Base-by-base conservation (phyloP, 2,113 vertebrate genomes). In the Syngnathoides biaculeatus region DNA sequence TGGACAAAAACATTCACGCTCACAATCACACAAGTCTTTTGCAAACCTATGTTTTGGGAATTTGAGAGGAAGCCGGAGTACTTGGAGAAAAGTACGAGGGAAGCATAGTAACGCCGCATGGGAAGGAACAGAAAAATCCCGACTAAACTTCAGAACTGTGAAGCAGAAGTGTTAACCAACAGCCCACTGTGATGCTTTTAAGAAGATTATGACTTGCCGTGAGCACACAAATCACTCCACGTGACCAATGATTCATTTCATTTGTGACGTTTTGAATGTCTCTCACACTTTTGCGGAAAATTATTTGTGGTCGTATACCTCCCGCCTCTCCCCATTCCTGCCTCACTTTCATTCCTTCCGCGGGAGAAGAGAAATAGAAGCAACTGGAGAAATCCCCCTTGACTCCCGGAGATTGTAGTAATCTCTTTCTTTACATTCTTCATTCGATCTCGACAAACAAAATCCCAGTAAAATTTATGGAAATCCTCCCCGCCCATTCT, bases 401-500 rank as follows among this genome's bases (percentile, higher is more conserved):
- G 6, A 57, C 55, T 57, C 55, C 12, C 55, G 3, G 14, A 57
- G 26, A 57, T 57, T 57, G 26, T 57, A 2, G 8, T 57, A 57
- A 57, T 57, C 55, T 57, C 55, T 57, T 57, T 15, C 55, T 57
- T 57, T 30, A 57, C 55, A 57, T 57, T 57, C 55, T 57, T 27
- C 55, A 57, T 57, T 57, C 55, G 55, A 57, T 57, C 26, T 26
- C 24, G 14, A 57, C 55, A 30, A 30, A 57, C 26, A 57, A 30
- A 57, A 57, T 57, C 26, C 55, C 55, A 17, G 30, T 26, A 2
- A 27, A 57, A 57, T 57, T 56, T 57, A 57, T 57, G 55, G 55
- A 57, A 57, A 57, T 57, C 55, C 55, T 30, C 55, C 55, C 26
- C 26, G 26, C 55, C 55, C 55, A 57, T 57, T 57, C 26, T 57